Evolutionary conservation across 2,888 invertebrate genomes (phyloP).

Genomic region (Brenthis daphne): DNA sequence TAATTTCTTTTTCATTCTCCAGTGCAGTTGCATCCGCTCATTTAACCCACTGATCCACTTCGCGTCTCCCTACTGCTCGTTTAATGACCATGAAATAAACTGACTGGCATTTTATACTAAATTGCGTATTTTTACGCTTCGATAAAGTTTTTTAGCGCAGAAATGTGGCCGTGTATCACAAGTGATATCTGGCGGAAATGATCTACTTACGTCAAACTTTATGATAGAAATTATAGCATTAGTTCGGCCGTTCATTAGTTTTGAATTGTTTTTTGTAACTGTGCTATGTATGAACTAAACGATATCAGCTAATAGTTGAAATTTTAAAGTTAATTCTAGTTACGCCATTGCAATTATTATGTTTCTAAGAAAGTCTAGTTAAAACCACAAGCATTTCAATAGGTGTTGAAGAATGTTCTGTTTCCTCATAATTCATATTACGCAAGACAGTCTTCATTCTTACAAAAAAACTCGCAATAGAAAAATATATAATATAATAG

Average conservation of each 20-base stretch:
- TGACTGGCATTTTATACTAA: conserved; percentile 51
- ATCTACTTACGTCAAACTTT: conserved; percentile 8
- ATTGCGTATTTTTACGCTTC: conserved; percentile 43
- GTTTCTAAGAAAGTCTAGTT: too few relatives aligned
- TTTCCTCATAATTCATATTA: conserved; percentile 14
- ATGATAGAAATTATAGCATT: conserved; percentile 8
- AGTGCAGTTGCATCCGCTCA: conserved; percentile 51
- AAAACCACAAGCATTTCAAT: too few relatives aligned
- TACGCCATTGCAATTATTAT: too few relatives aligned
- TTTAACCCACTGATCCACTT: conserved; percentile 66
- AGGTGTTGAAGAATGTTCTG: not conserved
- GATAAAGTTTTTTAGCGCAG: conserved; percentile 35
- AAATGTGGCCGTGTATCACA: conserved; percentile 15
- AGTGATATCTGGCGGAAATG: not conserved
- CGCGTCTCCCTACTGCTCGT: conserved; percentile 39
- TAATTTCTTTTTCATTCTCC: conserved; percentile 42
- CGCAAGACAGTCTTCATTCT: conserved; percentile 11
- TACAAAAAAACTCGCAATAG: not conserved
- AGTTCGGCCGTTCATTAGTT: not conserved
- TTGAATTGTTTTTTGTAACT: too few relatives aligned
- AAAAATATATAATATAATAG: conserved; percentile 8
- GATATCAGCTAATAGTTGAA: too few relatives aligned
- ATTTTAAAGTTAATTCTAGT: too few relatives aligned
- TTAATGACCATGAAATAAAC: conserved; percentile 57
- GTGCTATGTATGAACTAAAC: too few relatives aligned